Evolutionary conservation across 1,140 invertebrate genomes (phyloP).

Genomic region (Zaprionus vittiger): DNA sequence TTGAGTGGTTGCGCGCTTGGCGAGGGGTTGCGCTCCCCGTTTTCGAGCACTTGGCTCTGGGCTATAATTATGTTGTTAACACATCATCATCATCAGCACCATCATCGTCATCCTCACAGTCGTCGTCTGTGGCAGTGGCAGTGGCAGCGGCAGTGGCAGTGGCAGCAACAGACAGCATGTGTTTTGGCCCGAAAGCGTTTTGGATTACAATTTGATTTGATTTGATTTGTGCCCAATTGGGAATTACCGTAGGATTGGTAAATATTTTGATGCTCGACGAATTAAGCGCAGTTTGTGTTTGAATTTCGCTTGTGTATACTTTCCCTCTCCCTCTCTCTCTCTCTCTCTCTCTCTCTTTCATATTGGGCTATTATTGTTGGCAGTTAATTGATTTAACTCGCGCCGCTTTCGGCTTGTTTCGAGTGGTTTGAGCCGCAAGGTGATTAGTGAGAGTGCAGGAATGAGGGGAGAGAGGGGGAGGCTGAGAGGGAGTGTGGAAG

Average conservation of each 20-base stretch:
- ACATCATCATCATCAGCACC: slow-evolving; percentile 60
- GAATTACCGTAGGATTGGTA: slow-evolving; percentile 77
- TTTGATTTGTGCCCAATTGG: slow-evolving; percentile 80
- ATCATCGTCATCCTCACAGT: slow-evolving; percentile 32
- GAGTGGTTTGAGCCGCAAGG: slow-evolving; percentile 20
- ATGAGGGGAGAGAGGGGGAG: neutral
- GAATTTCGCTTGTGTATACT: slow-evolving; percentile 16
- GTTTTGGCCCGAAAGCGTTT: slow-evolving; percentile 68
- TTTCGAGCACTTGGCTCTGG: slow-evolving; percentile 66
- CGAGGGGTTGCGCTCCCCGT: slow-evolving; percentile 60
- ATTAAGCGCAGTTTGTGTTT: slow-evolving; percentile 55
- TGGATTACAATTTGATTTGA: slow-evolving; percentile 82
- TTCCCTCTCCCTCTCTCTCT: slow-evolving; percentile 29
- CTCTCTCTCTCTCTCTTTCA: slow-evolving; percentile 22
- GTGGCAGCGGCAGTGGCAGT: slow-evolving; percentile 8
- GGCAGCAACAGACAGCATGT: slow-evolving; percentile 32
- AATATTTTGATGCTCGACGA: slow-evolving; percentile 75
- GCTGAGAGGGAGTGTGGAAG: neutral
- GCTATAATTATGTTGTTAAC: slow-evolving; percentile 84
- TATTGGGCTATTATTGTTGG: slow-evolving; percentile 50
- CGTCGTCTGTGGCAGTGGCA: neutral
- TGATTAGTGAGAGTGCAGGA: neutral
- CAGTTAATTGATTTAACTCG: slow-evolving; percentile 71
- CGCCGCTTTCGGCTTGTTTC: neutral
- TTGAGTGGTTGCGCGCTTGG: slow-evolving; percentile 61